Base-by-base conservation (phyloP, 2,888 invertebrate species). In the Perithous albicinctus region DNA sequence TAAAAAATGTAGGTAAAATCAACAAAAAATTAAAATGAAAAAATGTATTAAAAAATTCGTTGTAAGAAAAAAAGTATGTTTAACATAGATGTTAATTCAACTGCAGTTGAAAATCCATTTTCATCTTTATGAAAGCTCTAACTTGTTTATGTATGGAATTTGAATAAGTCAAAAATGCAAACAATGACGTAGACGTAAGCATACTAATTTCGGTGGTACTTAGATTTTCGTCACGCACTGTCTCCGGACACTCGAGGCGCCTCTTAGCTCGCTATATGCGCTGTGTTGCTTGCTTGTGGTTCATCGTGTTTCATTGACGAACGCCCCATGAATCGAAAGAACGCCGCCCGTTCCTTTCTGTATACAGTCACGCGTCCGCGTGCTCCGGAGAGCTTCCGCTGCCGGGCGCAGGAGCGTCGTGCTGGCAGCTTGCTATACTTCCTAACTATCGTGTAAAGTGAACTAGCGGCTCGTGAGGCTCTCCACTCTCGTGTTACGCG, bases 221-320 rank as follows among this genome's bases (percentile, higher is more conserved):
- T 56, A 79, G 61, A 83, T 83, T 83, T 67, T 38, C 23, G 69
- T 59, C 82, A 80, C 82, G 82, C 69, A 56, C 38, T 72, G 67
- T 67, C 75, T 51, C 48, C 48, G 67, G 74, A 74, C 54, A 69
- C 51, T 38, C 70, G 74, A 72, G 80, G 69, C 77, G 73, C 15
- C 48, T 46, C 59, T 29, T 48, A 8, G 64, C n/a, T 43, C 23
- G 23, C 35, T 54, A n/a, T 61, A 41, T 18, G 20, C 48, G 48
- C 29, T 54, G 38, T 54, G 38, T 51, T n/a, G 61, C n/a, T 15
- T 54, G 74, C 51, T 41, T 29, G 54, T 41, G 64, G 38, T 51
- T 83, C 78, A 72, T 78, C 83, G 81, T 78, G 69, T 84, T 84
- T 83, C 83, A 84, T 84, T 84, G 81, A 84, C 78, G 77, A 83